Conservation (phyloP, 2,113 vertebrate species). For the Tenebrosternarchus preto region DNA sequence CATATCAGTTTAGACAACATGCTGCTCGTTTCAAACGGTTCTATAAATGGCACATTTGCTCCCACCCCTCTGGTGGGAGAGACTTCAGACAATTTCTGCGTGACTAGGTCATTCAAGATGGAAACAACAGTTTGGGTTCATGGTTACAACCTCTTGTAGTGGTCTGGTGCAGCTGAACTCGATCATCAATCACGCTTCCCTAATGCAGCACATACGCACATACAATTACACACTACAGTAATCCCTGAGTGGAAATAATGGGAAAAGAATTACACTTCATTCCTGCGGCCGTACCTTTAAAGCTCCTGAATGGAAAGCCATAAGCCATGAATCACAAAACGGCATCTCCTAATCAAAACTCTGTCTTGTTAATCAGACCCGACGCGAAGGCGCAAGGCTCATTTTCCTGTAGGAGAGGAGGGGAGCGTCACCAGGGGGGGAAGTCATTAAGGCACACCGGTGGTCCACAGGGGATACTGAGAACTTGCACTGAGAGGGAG, state of each 20-base stretch:
- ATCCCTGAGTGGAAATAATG: conserved; percentile 32
- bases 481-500: conserved; percentile 57
- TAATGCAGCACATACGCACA: not conserved
- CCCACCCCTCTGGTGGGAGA: not conserved
- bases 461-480: conserved; percentile 32
- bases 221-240: conserved; percentile 31
- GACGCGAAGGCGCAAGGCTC: not conserved
- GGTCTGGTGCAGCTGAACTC: not conserved
- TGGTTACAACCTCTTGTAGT: not conserved
- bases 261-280: conserved; percentile 7
- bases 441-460: conserved; percentile 52
- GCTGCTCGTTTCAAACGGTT: not conserved
- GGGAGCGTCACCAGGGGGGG: conserved; percentile 35
- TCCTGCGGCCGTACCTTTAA: conserved; percentile 22
- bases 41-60: conserved; percentile 1
- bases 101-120: conserved; percentile 10
- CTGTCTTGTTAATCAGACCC: conserved; percentile 35
- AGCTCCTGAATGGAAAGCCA: conserved; percentile 20
- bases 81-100: conserved; percentile 1
- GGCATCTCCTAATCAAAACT: conserved; percentile 28
- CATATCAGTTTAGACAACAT: conserved; percentile 8
- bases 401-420: not conserved
- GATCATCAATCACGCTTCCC: conserved; percentile 1
- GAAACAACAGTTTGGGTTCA: not conserved
- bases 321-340: conserved; percentile 31